phyloP scores from a whole-genome alignment of 2,888 invertebrate genomes.

The Ptychoptera contaminata region DNA sequence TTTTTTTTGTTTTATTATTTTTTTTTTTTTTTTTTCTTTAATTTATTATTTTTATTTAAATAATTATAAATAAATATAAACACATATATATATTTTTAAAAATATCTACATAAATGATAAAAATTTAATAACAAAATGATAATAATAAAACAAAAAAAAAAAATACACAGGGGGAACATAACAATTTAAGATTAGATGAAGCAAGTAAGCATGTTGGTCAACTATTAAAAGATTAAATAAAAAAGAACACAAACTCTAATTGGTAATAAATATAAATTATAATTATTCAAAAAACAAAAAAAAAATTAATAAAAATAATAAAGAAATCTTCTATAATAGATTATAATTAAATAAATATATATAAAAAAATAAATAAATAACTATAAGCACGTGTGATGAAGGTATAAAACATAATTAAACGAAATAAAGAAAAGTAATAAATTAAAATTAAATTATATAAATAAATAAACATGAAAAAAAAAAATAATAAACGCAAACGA shows the following conservation, averaged over 20 bases:
- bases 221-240: conserved; percentile 2
- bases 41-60: not conserved
- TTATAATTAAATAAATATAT: too few species aligned
- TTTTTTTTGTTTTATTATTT: not conserved
- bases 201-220: conserved; percentile 1
- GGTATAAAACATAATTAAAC: too few species aligned
- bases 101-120: not conserved
- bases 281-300: too few species aligned
- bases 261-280: too few species aligned
- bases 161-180: not conserved
- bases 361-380: too few species aligned
- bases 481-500: too few species aligned
- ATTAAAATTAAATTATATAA: too few species aligned
- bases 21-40: not conserved
- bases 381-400: too few species aligned
- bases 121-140: not conserved
- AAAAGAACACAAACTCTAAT: not conserved
- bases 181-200: not conserved
- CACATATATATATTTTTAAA: conserved; percentile 1
- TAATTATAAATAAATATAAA: not conserved
- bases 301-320: too few species aligned
- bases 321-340: too few species aligned
- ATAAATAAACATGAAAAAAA: too few species aligned
- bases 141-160: not conserved
- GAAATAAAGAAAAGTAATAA: too few species aligned